phyloP scores from a whole-genome alignment of 2,113 vertebrate species.

The Scortum barcoo region DNA sequence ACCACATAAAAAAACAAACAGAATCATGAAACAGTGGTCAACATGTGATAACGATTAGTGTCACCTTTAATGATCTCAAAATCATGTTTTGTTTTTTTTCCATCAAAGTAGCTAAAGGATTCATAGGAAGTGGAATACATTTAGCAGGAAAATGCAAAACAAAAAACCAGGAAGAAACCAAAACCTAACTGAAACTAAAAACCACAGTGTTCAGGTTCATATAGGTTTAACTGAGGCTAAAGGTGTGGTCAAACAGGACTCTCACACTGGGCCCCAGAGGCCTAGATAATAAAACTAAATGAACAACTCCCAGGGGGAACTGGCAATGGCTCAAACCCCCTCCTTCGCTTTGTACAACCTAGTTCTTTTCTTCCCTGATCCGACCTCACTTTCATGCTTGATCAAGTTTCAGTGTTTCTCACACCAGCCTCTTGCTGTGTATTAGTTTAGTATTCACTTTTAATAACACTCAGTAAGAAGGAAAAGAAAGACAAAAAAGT shows the following conservation, averaged over 20 bases:
- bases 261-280: conserved; percentile 26
- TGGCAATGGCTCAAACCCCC: conserved; percentile 44
- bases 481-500: not conserved
- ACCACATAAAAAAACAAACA: not conserved
- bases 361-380: conserved; percentile 46
- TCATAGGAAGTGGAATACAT: not conserved
- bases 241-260: conserved; percentile 29
- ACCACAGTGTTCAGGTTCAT: not conserved
- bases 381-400: conserved; percentile 29
- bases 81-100: not conserved
- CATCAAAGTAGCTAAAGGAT: not conserved
- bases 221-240: conserved; percentile 26
- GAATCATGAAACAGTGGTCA: not conserved
- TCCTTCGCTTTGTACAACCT: conserved; percentile 13
- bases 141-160: not conserved
- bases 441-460: not conserved
- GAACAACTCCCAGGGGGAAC: conserved; percentile 31
- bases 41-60: not conserved
- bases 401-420: conserved; percentile 63
- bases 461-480: not conserved
- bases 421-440: conserved; percentile 15
- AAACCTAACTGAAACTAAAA: not conserved
- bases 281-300: conserved; percentile 41
- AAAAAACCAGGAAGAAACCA: not conserved
- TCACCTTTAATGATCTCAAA: not conserved